phyloP scores from a whole-genome alignment of 2,113 vertebrate species.

The Piprites chloris region DNA sequence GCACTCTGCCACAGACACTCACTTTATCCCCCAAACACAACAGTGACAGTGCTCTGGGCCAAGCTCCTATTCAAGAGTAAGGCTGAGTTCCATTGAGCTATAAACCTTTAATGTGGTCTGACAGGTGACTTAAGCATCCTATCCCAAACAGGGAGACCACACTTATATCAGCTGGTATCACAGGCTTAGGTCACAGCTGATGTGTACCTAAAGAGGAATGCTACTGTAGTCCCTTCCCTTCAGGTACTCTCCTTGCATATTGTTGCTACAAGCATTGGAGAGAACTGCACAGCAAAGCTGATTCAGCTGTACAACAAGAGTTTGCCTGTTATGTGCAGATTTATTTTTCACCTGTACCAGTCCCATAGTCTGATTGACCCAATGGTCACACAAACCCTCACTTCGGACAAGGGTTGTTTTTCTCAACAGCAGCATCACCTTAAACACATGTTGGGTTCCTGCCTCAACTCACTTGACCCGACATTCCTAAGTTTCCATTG shows the following conservation, averaged over 20 bases:
- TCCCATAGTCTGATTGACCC: not conserved
- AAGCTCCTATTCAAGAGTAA: not conserved
- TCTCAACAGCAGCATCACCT: not conserved
- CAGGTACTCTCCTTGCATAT: not conserved
- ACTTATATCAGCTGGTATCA: not conserved
- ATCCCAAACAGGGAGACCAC: not conserved
- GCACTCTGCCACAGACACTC: rapidly evolving
- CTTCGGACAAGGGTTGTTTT: not conserved
- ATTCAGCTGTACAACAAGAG: not conserved
- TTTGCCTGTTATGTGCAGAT: not conserved
- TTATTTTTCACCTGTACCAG: not conserved
- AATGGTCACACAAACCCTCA: not conserved
- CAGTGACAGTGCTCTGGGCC: not conserved
- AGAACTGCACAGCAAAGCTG: not conserved
- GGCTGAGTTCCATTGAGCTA: not conserved
- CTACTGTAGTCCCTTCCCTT: not conserved
- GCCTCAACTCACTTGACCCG: not conserved
- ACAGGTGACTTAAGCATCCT: not conserved
- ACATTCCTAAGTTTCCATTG: not conserved
- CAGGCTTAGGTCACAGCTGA: not conserved
- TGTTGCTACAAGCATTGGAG: not conserved
- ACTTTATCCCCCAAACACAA: not conserved
- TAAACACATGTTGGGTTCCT: not conserved
- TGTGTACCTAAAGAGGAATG: not conserved
- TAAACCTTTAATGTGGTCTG: not conserved